Evolutionary conservation across 2,113 vertebrate species (phyloP).

Genomic region (Vombatus ursinus): DNA sequence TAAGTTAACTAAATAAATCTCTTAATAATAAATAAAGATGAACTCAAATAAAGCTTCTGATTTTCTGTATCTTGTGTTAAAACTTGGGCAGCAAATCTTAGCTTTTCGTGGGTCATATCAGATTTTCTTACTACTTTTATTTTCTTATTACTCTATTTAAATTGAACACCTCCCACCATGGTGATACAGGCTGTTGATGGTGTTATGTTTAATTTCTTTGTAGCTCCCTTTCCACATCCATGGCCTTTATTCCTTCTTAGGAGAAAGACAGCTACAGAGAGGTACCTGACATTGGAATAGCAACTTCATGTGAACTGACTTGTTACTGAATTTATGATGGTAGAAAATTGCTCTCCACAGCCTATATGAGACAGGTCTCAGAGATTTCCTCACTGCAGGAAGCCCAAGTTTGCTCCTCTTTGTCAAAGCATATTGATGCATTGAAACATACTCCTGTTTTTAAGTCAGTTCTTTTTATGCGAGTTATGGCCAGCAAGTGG

Average conservation of each 20-base stretch:
- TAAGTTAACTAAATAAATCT: too few relatives aligned
- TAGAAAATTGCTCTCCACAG: conserved; percentile 1
- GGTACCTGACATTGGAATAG: neutral
- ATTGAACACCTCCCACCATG: too few relatives aligned
- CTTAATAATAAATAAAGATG: too few relatives aligned
- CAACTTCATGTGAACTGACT: neutral
- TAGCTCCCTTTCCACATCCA: neutral
- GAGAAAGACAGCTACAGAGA: neutral
- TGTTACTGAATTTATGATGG: neutral
- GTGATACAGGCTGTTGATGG: neutral
- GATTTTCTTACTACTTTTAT: too few relatives aligned
- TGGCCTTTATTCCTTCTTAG: neutral
- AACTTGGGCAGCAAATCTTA: too few relatives aligned
- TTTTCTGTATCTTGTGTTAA: too few relatives aligned
- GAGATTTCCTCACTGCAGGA: neutral
- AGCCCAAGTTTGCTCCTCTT: neutral
- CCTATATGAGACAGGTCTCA: conserved; percentile 1
- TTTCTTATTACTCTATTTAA: too few relatives aligned
- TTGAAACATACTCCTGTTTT: neutral
- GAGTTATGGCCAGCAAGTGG: neutral
- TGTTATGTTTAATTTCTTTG: neutral
- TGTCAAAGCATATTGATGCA: conserved; percentile 3
- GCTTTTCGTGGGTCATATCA: too few relatives aligned
- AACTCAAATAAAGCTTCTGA: too few relatives aligned
- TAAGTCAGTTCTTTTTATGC: conserved; percentile 26